These are phyloP conservation scores for Drosophila sechellia DNA, from an alignment of 1,140 invertebrate species.

Conservation along the genomic window DNA sequence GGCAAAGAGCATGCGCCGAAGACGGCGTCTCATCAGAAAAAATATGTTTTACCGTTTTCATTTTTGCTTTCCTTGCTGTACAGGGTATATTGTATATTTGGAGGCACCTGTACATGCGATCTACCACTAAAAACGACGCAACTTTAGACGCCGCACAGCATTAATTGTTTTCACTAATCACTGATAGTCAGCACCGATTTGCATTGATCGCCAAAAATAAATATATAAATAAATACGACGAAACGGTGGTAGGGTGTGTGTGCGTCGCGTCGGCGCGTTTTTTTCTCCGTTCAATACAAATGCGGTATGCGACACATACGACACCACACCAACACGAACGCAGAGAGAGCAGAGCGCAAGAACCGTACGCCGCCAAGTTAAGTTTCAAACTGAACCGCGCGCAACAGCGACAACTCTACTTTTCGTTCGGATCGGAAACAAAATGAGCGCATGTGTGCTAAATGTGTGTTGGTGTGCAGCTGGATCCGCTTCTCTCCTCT, in stretches of 20 bases:
- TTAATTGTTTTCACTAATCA: slow-evolving; percentile 49
- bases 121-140: slow-evolving; percentile 33
- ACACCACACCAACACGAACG: slow-evolving; percentile 1
- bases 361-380: slow-evolving; percentile 63
- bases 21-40: slow-evolving; percentile 20
- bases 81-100: slow-evolving; percentile 29
- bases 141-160: slow-evolving; percentile 30
- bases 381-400: slow-evolving; percentile 56
- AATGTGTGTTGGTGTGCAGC: slow-evolving; percentile 16
- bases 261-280: slow-evolving; percentile 43
- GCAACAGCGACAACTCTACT: slow-evolving; percentile 63
- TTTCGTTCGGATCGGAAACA: slow-evolving; percentile 43
- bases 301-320: neutral
- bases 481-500: slow-evolving; percentile 37
- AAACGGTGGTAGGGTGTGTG: slow-evolving; percentile 19
- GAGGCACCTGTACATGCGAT: slow-evolving; percentile 67
- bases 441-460: slow-evolving; percentile 71
- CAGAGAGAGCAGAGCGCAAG: slow-evolving; percentile 10
- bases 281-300: slow-evolving; percentile 20
- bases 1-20: slow-evolving; percentile 31
- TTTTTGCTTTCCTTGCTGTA: slow-evolving; percentile 28
- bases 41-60: slow-evolving; percentile 39
- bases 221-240: slow-evolving; percentile 24
- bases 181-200: neutral
- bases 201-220: slow-evolving; percentile 9